phyloP scores from a whole-genome alignment of 2,113 vertebrate species.

The Sorex araneus region DNA sequence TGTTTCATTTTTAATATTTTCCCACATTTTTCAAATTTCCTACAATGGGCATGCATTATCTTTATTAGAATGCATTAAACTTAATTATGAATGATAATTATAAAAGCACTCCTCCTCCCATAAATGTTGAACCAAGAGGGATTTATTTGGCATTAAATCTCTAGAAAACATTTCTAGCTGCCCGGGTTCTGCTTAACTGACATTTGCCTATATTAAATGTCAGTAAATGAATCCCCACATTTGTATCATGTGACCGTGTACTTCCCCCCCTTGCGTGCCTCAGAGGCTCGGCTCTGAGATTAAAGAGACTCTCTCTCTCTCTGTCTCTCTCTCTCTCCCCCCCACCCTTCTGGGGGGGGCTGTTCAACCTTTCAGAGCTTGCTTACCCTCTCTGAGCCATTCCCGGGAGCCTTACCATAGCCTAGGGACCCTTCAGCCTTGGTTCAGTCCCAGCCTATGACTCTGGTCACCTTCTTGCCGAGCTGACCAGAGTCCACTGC shows the following conservation, averaged over 20 bases:
- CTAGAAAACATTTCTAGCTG: background rate
- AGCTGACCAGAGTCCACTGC: background rate
- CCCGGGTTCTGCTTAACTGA: background rate
- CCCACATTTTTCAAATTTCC: constrained; percentile 37
- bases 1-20: background rate
- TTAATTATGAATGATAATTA: constrained; percentile 46
- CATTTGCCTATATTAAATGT: background rate
- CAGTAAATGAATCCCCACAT: background rate
- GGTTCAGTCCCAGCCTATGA: background rate
- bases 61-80: constrained; percentile 37
- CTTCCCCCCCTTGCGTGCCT: background rate
- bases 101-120: background rate
- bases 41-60: background rate
- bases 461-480: background rate
- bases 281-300: background rate
- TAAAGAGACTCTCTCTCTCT: background rate
- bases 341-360: background rate
- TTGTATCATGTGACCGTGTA: background rate
- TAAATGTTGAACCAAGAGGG: constrained; percentile 44
- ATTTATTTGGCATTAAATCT: background rate
- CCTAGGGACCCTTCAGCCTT: fast-evolving
- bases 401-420: background rate
- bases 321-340: background rate
- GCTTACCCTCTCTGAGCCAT: background rate
- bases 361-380: background rate